Evolutionary conservation across 2,888 invertebrate genomes (phyloP), one percentile per base, ranked within the genome.

Genomic region (Ophraella communa): DNA sequence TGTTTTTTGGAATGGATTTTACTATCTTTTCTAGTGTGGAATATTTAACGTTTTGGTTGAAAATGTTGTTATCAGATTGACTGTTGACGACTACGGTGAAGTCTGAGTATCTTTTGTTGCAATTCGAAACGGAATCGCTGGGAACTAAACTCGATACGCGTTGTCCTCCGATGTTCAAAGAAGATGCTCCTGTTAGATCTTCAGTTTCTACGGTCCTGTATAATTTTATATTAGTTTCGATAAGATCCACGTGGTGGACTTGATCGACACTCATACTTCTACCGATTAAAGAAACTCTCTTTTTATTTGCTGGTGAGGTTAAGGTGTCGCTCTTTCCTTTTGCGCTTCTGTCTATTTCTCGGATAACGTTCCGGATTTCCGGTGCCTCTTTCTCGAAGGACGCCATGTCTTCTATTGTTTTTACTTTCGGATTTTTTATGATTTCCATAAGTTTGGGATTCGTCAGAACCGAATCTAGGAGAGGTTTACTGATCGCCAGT

Each of bases 401-500:
- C 2, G 56, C 65, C 62, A 71, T 65, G 23, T 65, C 65, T 61
- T 79, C 78, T 4, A 79, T 73, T 4, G 72, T 72, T 17, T 69
- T 72, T 49, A 81, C 61, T 17, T 71, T 73, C 1, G 78, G 76
- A 60, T 79, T 73, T 7, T 73, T 73, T 4, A 75, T 73, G 7
- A 80, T 78, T 55, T 75, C 71, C 45, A 78, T 74, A 33, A 81
- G 63, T 64, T 77, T 77, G 0, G 80, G 79, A 70, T 82, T 81
- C 0, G 70, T 62, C 33, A 79, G 71, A 5, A 82, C 80, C 0
- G 81, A 81, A 52, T 73, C 73, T 47, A 81, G 52, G 1, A 80
- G 71, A 0, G 81, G 81, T 65, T 80, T 81, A 69, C 77, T 82
- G 53, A 81, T 81, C 5, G 80, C 80, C 11, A 77, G 74, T 52